Conservation (phyloP, 2,113 vertebrate species). For the Desmodus rotundus region DNA sequence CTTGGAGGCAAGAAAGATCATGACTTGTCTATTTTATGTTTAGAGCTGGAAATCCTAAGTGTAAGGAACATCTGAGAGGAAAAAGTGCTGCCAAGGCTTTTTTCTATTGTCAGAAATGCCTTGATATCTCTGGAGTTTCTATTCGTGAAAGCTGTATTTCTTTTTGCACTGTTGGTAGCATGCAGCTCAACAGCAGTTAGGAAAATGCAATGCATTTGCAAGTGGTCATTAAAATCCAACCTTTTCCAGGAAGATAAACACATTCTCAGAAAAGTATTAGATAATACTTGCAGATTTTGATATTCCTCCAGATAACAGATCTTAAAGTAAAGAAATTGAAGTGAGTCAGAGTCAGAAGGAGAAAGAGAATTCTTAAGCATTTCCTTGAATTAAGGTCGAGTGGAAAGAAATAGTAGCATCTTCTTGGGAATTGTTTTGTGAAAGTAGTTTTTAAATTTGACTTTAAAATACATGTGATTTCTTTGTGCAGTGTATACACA, state of each 20-base stretch:
- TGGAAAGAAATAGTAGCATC: background rate
- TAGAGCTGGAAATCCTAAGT: background rate
- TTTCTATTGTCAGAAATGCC: slow-evolving; percentile 49
- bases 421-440: background rate
- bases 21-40: slow-evolving; percentile 38
- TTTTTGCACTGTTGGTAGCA: background rate
- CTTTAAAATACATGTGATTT: background rate
- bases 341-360: background rate
- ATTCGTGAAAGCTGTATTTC: background rate
- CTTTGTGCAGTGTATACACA: background rate
- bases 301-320: background rate
- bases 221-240: background rate
- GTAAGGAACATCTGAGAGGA: background rate
- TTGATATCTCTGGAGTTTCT: background rate
- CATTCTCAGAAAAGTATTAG: background rate
- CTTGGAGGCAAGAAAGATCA: slow-evolving; percentile 25
- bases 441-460: background rate
- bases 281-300: background rate
- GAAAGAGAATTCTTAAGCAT: background rate
- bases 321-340: background rate
- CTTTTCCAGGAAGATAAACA: background rate
- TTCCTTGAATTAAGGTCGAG: background rate
- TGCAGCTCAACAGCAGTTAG: background rate
- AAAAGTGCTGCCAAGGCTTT: background rate
- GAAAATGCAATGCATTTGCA: background rate